Evolutionary conservation across 2,113 vertebrate genomes (phyloP).

Genomic region (Aspidoscelis tigris): DNA sequence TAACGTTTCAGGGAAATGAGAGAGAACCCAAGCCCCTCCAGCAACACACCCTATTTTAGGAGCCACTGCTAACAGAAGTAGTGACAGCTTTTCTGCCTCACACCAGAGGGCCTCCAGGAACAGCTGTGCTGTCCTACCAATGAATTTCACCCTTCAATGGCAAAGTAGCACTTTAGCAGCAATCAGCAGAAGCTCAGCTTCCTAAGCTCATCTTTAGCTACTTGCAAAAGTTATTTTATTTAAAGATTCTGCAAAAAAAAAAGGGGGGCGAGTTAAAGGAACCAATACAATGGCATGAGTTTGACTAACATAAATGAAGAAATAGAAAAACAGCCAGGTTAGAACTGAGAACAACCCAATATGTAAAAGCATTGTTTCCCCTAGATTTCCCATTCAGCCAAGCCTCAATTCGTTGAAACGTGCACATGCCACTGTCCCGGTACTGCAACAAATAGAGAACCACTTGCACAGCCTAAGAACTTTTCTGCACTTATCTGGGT

Average conservation of each 20-base stretch:
- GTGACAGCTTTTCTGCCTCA: background rate
- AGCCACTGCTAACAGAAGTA: background rate
- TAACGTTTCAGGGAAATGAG: background rate
- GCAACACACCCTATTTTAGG: background rate
- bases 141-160: background rate
- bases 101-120: background rate
- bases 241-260: background rate
- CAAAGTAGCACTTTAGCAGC: background rate
- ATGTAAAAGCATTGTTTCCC: background rate
- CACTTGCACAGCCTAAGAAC: background rate
- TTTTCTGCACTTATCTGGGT: too few species aligned
- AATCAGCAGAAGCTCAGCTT: background rate
- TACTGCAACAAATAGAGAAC: background rate
- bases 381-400: background rate
- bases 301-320: background rate
- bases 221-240: background rate
- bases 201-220: background rate
- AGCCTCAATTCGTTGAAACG: background rate
- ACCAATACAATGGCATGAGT: background rate
- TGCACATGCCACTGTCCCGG: background rate
- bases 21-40: background rate
- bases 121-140: background rate
- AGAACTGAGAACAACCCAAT: background rate
- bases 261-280: background rate
- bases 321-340: background rate